Conservation (phyloP, 2,797 vertebrate genomes). For the Loriculus beryllinus region DNA sequence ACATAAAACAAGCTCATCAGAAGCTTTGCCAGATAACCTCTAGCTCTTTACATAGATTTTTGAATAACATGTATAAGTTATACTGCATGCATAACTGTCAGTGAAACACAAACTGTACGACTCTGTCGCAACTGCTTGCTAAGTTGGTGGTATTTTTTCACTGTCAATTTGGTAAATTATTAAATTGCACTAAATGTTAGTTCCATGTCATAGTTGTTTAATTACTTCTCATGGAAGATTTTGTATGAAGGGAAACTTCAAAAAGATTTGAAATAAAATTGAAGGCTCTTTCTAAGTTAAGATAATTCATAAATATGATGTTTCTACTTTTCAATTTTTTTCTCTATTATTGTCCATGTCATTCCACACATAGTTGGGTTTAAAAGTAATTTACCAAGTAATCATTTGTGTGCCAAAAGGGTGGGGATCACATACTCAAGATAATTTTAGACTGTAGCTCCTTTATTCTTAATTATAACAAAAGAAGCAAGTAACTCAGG, state of each 20-base stretch:
- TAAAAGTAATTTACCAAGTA: neutral
- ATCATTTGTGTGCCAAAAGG: neutral
- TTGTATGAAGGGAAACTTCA: neutral
- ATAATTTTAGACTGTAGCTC: neutral
- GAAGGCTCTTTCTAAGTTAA: neutral
- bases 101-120: neutral
- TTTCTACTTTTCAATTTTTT: neutral
- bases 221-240: neutral
- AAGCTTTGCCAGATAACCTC: conserved; percentile 42
- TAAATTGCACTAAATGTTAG: neutral
- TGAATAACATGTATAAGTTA: neutral
- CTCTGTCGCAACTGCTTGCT: neutral
- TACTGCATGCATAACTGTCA: neutral
- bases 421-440: neutral
- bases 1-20: conserved; percentile 17
- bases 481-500: neutral
- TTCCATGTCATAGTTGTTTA: neutral
- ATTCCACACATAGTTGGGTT: neutral
- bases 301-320: neutral
- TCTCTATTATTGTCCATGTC: neutral
- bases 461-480: neutral
- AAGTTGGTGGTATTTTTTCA: neutral
- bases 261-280: neutral
- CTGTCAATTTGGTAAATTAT: neutral
- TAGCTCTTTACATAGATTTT: conserved; percentile 6